phyloP scores from a whole-genome alignment of 1,140 invertebrate genomes.

The Pachyrhynchus sulphureomaculatus region DNA sequence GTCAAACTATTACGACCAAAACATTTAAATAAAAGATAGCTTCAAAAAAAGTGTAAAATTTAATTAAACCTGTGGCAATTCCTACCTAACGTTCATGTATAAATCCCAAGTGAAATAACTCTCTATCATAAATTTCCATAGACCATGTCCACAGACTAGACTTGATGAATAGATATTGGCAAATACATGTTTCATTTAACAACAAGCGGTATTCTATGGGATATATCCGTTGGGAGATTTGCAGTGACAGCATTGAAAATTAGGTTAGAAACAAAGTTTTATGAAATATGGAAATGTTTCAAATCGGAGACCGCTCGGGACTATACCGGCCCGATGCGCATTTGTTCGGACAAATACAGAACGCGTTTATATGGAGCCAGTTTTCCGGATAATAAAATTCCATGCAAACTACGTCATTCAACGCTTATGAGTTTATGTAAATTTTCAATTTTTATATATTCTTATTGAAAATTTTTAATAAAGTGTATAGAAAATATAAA shows the following conservation, averaged over 20 bases:
- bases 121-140: too few species aligned
- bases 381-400: conserved; percentile 48
- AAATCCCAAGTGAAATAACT: too few species aligned
- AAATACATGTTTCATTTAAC: too few species aligned
- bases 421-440: conserved; percentile 44
- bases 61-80: too few species aligned
- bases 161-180: too few species aligned
- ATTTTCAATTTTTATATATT: conserved; percentile 22
- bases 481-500: too few species aligned
- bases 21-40: too few species aligned
- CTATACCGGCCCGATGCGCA: conserved; percentile 25
- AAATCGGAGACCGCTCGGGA: conserved; percentile 35
- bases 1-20: too few species aligned
- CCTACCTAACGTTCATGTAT: too few species aligned
- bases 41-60: too few species aligned
- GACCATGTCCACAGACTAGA: too few species aligned
- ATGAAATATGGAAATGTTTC: conserved; percentile 48
- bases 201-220: background rate
- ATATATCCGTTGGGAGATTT: background rate
- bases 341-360: conserved; percentile 41
- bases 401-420: conserved; percentile 44
- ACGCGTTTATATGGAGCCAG: conserved; percentile 39
- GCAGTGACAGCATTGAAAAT: conserved; percentile 33
- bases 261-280: conserved; percentile 43
- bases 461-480: too few species aligned